Conservation (phyloP, 2,888 invertebrate genomes). For the Punctoribates punctum region DNA sequence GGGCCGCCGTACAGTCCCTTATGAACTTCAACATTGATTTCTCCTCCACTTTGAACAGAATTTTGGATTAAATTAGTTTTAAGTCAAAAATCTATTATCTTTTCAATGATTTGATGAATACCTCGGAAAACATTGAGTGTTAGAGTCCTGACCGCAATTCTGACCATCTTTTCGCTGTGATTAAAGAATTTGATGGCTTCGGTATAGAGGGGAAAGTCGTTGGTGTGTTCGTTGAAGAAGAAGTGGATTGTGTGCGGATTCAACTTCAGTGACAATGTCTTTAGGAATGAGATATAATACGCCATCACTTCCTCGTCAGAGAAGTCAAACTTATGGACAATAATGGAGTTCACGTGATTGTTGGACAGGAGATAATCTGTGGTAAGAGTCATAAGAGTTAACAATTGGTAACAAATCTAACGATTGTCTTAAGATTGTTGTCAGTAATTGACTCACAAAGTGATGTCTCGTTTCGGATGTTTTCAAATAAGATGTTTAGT, state of each 20-base stretch:
- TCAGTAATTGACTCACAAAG: conserved; percentile 72
- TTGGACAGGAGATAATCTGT: conserved; percentile 97
- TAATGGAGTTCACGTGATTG: conserved; percentile 99
- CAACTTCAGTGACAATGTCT: conserved; percentile 93
- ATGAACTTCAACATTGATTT: conserved; percentile 93
- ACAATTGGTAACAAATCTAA: not conserved
- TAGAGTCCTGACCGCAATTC: conserved; percentile 95
- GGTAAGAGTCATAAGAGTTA: conserved; percentile 50
- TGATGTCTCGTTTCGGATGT: conserved; percentile 97
- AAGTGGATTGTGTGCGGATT: conserved; percentile 99
- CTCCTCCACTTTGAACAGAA: conserved; percentile 72
- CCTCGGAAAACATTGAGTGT: conserved; percentile 87
- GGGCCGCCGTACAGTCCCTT: conserved; percentile 90
- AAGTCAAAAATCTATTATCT: not conserved
- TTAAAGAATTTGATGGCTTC: conserved; percentile 99
- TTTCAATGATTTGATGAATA: conserved; percentile 46
- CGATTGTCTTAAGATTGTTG: conserved; percentile 3
- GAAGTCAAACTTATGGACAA: conserved; percentile 98
- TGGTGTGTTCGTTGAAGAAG: conserved; percentile 81
- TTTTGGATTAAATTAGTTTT: not conserved
- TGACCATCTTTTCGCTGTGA: conserved; percentile 97
- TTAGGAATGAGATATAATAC: conserved; percentile 98
- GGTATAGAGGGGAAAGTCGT: conserved; percentile 97
- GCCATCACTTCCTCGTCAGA: conserved; percentile 99
- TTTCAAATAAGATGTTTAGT: conserved; percentile 97